Conservation (phyloP, 2,888 invertebrate species). For the Sipha maydis region DNA sequence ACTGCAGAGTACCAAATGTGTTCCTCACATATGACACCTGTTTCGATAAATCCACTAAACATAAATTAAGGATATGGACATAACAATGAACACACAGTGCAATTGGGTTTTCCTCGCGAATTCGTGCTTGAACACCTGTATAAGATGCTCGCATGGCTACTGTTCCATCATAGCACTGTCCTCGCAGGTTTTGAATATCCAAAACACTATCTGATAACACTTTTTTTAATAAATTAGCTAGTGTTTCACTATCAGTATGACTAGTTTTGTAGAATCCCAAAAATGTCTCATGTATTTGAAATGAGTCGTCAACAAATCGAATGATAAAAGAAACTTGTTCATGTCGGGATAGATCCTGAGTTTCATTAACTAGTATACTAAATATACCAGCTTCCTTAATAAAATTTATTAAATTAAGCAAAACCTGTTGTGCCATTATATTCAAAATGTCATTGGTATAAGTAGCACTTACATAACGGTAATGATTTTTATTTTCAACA, state of each 20-base stretch:
- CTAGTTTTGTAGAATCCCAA: slow-evolving; percentile 1
- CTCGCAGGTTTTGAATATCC: background rate
- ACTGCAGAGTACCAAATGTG: background rate
- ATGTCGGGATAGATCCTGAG: background rate
- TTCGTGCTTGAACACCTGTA: background rate
- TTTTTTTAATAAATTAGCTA: background rate
- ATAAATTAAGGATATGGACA: background rate
- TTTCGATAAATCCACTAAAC: background rate
- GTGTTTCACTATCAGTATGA: background rate
- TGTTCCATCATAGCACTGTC: slow-evolving; percentile 5
- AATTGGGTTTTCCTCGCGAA: background rate
- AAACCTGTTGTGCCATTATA: background rate
- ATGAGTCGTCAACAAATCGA: background rate
- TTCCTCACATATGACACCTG: background rate
- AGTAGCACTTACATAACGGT: background rate
- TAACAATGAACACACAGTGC: slow-evolving; percentile 9
- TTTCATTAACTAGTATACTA: background rate
- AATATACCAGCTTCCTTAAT: background rate
- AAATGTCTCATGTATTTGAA: background rate
- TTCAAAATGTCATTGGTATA: background rate
- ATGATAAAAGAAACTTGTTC: slow-evolving; percentile 9
- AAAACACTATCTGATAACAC: background rate
- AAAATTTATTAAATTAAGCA: background rate
- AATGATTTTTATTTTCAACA: too few relatives aligned
- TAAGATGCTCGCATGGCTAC: background rate